Evolutionary conservation across 2,797 vertebrate species (phyloP).

Genomic region (Catamblyrhynchus diadema): DNA sequence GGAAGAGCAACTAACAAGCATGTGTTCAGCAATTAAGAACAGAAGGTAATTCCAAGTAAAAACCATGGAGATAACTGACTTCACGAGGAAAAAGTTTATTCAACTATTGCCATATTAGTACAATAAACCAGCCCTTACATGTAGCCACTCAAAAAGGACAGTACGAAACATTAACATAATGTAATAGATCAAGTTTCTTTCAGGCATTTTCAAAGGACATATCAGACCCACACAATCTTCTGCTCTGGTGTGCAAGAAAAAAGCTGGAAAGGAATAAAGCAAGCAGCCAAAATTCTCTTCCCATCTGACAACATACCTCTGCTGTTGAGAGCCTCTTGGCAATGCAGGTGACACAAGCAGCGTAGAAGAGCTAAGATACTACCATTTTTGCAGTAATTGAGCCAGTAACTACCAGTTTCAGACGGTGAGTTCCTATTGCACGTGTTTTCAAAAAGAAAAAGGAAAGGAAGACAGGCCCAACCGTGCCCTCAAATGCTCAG

Average conservation of each 20-base stretch:
- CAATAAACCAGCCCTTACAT: constrained; percentile 75
- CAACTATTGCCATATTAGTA: constrained; percentile 71
- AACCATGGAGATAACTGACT: constrained; percentile 69
- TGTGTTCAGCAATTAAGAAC: not conserved
- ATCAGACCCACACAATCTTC: constrained; percentile 63
- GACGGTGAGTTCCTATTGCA: constrained; percentile 38
- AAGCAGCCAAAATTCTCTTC: constrained; percentile 40
- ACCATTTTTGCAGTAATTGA: constrained; percentile 22
- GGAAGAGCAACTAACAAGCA: not conserved
- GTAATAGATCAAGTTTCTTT: constrained; percentile 70
- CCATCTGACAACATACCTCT: constrained; percentile 25
- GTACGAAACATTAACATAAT: constrained; percentile 80
- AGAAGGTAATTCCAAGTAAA: constrained; percentile 67
- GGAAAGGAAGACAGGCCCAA: constrained; percentile 48
- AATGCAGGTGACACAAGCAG: constrained; percentile 17
- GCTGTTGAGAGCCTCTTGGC: constrained; percentile 33
- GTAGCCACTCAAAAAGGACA: constrained; percentile 65
- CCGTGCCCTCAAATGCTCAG: constrained; percentile 73
- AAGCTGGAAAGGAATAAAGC: constrained; percentile 59
- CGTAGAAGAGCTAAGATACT: constrained; percentile 14
- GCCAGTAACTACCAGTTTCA: constrained; percentile 29
- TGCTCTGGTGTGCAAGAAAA: constrained; percentile 55
- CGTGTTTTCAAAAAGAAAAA: not conserved
- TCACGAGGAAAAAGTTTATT: constrained; percentile 74
- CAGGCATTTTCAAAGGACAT: constrained; percentile 77